A percentile compares a stretch with the other conserved stretches of the same genome.
Evolutionary conservation across 2,113 vertebrate species (phyloP).

Genomic region (Apodemus sylvaticus): DNA sequence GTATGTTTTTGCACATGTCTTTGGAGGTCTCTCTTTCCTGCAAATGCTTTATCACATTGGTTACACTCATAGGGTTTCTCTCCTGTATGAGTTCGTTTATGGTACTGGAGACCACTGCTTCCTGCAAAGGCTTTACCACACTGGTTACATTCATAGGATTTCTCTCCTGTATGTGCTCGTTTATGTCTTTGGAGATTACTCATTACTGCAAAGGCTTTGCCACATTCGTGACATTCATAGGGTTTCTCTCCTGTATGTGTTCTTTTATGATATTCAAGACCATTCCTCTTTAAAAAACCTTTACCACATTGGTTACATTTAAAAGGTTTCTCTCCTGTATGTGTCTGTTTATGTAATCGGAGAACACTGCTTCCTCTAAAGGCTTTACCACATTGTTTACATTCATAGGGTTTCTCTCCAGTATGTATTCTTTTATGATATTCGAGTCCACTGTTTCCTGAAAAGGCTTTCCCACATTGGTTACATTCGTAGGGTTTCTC

Average conservation of each 20-base stretch:
- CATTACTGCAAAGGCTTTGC: background rate
- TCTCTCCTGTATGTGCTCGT: background rate
- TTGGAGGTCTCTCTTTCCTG: background rate
- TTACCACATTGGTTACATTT: background rate
- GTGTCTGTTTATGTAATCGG: background rate
- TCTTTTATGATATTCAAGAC: background rate
- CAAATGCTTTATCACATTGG: background rate
- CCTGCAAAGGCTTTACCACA: background rate
- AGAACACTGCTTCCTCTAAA: background rate
- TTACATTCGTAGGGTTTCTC: background rate
- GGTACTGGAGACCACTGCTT: background rate
- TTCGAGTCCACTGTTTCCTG: rapidly evolving
- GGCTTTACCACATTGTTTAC: background rate
- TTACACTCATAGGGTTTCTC: background rate
- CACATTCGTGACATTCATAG: background rate
- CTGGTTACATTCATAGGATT: background rate
- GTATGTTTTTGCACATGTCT: background rate
- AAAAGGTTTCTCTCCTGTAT: background rate
- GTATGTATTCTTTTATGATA: background rate
- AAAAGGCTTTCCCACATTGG: background rate
- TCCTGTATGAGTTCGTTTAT: background rate
- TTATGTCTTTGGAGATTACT: background rate
- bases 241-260: background rate
- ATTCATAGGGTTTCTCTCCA: background rate
- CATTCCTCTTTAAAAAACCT: rapidly evolving